phyloP scores from a whole-genome alignment of 2,113 vertebrate genomes.

The Muntiacus reevesi region DNA sequence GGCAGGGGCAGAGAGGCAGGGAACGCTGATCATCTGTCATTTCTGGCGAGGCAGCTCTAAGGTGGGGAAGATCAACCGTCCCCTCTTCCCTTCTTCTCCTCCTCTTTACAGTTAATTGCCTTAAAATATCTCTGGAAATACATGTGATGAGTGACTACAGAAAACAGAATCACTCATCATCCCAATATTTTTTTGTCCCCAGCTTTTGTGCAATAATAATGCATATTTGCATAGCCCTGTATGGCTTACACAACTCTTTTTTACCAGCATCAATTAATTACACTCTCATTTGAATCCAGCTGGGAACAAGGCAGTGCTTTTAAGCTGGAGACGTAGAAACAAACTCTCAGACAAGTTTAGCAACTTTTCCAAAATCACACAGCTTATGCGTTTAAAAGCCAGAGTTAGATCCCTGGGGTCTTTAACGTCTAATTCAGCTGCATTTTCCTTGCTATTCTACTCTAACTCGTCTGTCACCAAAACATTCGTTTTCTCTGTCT shows the following conservation, averaged over 20 bases:
- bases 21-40: background rate
- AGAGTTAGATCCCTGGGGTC: background rate
- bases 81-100: slow-evolving; percentile 1
- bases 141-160: background rate
- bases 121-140: slow-evolving; percentile 36
- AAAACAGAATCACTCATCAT: background rate
- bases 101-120: background rate
- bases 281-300: background rate
- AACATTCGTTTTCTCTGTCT: background rate
- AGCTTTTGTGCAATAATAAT: background rate
- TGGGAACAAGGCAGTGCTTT: background rate
- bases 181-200: background rate
- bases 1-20: background rate
- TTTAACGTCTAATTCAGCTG: background rate
- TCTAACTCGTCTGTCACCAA: background rate
- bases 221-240: background rate
- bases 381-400: background rate
- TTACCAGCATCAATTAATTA: background rate
- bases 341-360: background rate
- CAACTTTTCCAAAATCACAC: background rate
- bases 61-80: slow-evolving; percentile 20
- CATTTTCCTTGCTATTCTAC: background rate
- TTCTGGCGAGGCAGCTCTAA: slow-evolving; percentile 33
- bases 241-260: background rate
- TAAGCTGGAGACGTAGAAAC: background rate